phyloP scores from a whole-genome alignment of 2,888 invertebrate species.

The Apotomis betuletana region DNA sequence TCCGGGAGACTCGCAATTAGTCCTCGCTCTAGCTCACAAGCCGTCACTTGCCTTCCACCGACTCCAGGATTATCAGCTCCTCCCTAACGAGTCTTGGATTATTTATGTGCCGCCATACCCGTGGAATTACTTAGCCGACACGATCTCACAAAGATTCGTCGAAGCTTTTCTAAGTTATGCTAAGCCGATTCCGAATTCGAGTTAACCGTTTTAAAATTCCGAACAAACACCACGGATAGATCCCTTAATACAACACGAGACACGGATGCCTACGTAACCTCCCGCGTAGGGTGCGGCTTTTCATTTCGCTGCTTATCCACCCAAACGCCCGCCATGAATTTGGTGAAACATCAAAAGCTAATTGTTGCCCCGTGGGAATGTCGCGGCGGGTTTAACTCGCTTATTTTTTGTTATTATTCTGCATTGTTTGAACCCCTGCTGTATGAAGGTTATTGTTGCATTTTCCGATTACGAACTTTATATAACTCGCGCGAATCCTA shows the following conservation, averaged over 20 bases:
- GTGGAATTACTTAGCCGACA: constrained; percentile 36
- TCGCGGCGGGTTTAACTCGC: constrained; percentile 61
- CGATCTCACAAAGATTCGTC: constrained; percentile 28
- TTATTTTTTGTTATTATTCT: constrained; percentile 63
- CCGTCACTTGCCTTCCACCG: constrained; percentile 53
- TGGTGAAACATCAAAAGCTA: constrained; percentile 57
- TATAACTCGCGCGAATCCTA: background rate
- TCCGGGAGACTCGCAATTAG: constrained; percentile 75
- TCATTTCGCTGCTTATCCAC: constrained; percentile 36
- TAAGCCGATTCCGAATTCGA: constrained; percentile 38
- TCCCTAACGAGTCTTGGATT: constrained; percentile 46
- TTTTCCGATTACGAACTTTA: constrained; percentile 19
- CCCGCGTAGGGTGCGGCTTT: constrained; percentile 42
- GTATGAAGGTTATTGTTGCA: constrained; percentile 41
- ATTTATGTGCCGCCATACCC: constrained; percentile 42
- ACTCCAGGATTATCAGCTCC: constrained; percentile 60
- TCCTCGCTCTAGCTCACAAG: constrained; percentile 61
- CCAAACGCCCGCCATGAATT: constrained; percentile 47
- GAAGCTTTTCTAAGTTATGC: constrained; percentile 41
- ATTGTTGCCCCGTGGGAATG: constrained; percentile 71
- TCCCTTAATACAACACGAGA: constrained; percentile 39
- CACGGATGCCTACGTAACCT: constrained; percentile 37
- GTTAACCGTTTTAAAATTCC: constrained; percentile 41
- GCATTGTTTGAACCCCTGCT: constrained; percentile 51
- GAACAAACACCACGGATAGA: constrained; percentile 39